Conservation (phyloP, 2,113 vertebrate species). For the Rissa tridactyla region DNA sequence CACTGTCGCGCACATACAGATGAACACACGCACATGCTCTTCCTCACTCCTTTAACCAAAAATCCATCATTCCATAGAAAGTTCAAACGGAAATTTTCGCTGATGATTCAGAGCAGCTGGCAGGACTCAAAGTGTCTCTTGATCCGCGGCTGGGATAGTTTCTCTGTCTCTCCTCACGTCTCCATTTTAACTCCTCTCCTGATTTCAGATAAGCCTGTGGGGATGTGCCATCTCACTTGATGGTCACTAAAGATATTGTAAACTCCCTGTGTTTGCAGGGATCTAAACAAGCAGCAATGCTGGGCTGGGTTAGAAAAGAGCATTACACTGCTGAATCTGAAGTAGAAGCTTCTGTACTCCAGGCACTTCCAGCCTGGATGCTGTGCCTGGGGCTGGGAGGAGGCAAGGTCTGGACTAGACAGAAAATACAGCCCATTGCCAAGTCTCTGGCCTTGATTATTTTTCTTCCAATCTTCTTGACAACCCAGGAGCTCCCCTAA, state of each 20-base stretch:
- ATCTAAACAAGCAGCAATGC: background rate
- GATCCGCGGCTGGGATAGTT: background rate
- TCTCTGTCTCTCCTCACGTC: background rate
- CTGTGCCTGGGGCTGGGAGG: background rate
- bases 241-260: background rate
- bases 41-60: background rate
- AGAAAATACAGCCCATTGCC: background rate
- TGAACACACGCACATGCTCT: background rate
- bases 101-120: background rate
- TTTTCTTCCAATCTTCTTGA: background rate
- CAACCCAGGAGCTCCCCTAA: background rate
- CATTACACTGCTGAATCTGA: background rate
- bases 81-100: background rate
- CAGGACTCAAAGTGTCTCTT: background rate
- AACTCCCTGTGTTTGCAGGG: background rate
- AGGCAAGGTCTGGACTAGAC: background rate
- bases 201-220: background rate
- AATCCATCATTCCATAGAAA: background rate
- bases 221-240: background rate
- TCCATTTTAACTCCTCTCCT: background rate
- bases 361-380: background rate
- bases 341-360: background rate
- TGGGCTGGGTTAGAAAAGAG: background rate
- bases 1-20: background rate
- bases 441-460: background rate